phyloP scores from a whole-genome alignment of 2,113 vertebrate species.

The Holacanthus passer region DNA sequence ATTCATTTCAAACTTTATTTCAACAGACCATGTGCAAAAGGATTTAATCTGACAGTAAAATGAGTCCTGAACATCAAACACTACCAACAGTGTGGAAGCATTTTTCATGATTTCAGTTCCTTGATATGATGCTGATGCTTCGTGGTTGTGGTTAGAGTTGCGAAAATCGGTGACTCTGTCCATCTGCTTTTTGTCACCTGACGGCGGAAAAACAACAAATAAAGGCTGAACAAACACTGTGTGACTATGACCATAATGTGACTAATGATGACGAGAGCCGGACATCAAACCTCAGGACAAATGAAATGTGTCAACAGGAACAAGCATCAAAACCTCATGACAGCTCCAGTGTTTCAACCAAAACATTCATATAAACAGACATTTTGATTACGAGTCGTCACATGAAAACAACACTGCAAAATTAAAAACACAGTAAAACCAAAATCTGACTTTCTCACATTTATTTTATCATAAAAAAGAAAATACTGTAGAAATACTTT shows the following conservation, averaged over 20 bases:
- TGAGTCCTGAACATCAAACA: neutral
- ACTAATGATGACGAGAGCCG: neutral
- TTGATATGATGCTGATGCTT: neutral
- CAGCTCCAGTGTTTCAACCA: neutral
- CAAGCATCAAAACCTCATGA: neutral
- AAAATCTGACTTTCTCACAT: neutral
- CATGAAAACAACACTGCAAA: neutral
- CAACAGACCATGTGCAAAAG: neutral
- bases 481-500: neutral
- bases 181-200: neutral
- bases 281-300: neutral
- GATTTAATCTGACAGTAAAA: neutral
- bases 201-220: neutral
- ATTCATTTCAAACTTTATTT: neutral
- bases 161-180: neutral
- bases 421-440: too few species aligned
- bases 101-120: neutral
- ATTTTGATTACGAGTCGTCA: neutral
- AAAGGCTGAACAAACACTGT: neutral
- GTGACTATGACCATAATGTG: neutral
- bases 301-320: neutral
- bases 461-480: neutral
- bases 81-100: neutral
- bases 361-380: neutral
- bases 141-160: neutral